phyloP scores from a whole-genome alignment of 2,113 vertebrate genomes.

The Himantopus leucocephalus region DNA sequence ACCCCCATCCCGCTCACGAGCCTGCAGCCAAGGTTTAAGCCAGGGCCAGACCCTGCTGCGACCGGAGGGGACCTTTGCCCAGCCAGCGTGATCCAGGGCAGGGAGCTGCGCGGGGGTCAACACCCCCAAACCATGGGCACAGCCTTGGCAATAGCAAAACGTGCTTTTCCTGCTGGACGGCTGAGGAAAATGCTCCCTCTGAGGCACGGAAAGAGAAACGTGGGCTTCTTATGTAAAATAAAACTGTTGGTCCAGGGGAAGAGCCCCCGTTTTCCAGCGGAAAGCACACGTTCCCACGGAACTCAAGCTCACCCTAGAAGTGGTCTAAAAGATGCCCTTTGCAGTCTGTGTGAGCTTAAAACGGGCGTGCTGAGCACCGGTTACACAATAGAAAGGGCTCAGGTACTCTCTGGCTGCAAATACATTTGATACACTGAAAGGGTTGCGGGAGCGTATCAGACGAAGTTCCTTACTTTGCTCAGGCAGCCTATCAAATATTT shows the following conservation, averaged over 20 bases:
- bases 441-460: conserved; percentile 54
- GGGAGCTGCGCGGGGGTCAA: background rate
- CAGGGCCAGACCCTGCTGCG: background rate
- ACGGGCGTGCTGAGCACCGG: background rate
- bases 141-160: background rate
- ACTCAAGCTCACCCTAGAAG: background rate
- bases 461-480: conserved; percentile 83
- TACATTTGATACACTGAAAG: conserved; percentile 40
- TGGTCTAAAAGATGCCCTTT: background rate
- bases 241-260: rapidly evolving
- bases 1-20: background rate
- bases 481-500: conserved; percentile 94
- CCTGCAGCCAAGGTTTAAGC: background rate
- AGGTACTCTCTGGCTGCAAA: conserved; percentile 31
- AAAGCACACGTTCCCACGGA: rapidly evolving
- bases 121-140: background rate
- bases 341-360: background rate
- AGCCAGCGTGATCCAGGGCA: rapidly evolving
- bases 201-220: background rate
- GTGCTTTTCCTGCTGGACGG: background rate
- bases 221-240: background rate
- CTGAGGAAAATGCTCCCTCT: background rate
- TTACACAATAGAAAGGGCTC: conserved; percentile 10
- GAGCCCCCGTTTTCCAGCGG: background rate
- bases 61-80: background rate